Base-by-base conservation (phyloP, 2,888 invertebrate species). In the Himalopsyche anomala region DNA sequence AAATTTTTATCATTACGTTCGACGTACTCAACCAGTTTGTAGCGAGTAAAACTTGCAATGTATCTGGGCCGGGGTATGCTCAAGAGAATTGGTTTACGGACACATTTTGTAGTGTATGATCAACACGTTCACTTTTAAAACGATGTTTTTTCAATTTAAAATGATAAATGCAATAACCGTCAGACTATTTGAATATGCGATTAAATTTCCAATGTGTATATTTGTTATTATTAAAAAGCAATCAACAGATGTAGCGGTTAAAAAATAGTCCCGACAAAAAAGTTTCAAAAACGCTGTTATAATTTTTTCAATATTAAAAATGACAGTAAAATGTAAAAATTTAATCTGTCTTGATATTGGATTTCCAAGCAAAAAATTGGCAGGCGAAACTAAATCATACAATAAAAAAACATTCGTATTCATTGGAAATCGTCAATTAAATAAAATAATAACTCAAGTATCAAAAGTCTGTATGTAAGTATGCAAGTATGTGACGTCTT, bases 1-100 rank as follows among this genome's bases (percentile, higher is more conserved):
- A 74, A 36, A 74, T 74, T 74, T 74, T 74, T 38, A 74, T 74
- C 74, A 74, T 74, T 38, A 28, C 36, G 15, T 36, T 9, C 74
- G 74, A 0, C 36, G 2, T 36, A 15, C 28, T 15, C 28, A 19
- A 19, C 62, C 62, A 28, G 11, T 28, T 62, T 62, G 28, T 3
- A 6, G 62, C 4, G 62, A 6, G 74, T 9, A n/a, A 12, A 74
- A 28, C 36, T 36, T 15, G 19, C 36, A 74, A 12, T 36, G 12
- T 74, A 36, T 74, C 74, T 8, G 19, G 8, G n/a, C n/a, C 19
- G 12, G 6, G 12, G 36, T 12, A 15, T 74, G 4, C 74, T 5
- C 74, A 38, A 38, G 15, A 4, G 38, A 74, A 74, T 74, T 74
- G 51, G 51, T n/a, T 51, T 2, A 74, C 74, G 19, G 36, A 36